phyloP scores from a whole-genome alignment of 1,140 invertebrate species.

The Battus philenor region DNA sequence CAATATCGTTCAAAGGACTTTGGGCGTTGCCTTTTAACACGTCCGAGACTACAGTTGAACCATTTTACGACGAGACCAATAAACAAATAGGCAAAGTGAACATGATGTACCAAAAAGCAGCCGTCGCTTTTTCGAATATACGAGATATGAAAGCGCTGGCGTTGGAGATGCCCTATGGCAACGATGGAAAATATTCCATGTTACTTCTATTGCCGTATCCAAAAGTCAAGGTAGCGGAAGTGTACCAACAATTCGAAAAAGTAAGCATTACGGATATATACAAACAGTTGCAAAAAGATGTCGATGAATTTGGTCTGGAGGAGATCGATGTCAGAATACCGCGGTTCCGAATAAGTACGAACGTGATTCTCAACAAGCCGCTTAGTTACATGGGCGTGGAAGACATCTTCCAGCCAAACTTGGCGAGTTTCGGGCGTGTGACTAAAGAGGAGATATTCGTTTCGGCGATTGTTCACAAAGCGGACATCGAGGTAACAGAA shows the following conservation, averaged over 20 bases:
- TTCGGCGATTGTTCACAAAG: conserved; percentile 82
- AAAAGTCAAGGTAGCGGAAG: conserved; percentile 34
- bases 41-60: conserved; percentile 73
- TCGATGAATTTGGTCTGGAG: conserved; percentile 63
- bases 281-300: conserved; percentile 55
- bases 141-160: conserved; percentile 71
- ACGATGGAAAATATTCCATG: conserved; percentile 57
- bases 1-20: conserved; percentile 88
- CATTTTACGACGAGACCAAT: conserved; percentile 76
- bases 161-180: conserved; percentile 76
- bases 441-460: conserved; percentile 75
- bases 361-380: conserved; percentile 77
- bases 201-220: conserved; percentile 46
- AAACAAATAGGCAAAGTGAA: conserved; percentile 71
- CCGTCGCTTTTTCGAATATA: conserved; percentile 72
- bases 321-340: conserved; percentile 82
- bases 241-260: conserved; percentile 39
- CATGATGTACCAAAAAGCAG: conserved; percentile 78
- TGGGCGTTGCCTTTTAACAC: conserved; percentile 85
- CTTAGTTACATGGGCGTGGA: conserved; percentile 81
- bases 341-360: conserved; percentile 81
- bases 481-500: conserved; percentile 88
- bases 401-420: conserved; percentile 80
- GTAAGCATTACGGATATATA: conserved; percentile 54
- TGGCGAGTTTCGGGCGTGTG: conserved; percentile 81